A percentile compares a stretch with the other conserved stretches of the same genome.
Conservation (phyloP, 2,797 vertebrate genomes). For the Siniperca scherzeri region DNA sequence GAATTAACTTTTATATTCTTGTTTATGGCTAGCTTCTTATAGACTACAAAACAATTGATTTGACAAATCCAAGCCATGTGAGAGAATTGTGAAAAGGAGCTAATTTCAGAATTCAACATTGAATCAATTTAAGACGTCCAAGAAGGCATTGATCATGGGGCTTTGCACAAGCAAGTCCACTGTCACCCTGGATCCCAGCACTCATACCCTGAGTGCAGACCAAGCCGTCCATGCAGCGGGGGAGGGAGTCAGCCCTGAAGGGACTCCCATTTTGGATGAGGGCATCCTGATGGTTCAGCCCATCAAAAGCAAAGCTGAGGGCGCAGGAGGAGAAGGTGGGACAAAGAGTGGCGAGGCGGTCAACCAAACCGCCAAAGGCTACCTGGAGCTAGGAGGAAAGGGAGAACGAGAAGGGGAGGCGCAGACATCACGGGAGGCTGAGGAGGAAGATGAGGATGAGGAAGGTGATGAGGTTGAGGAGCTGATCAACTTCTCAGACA, state of each 20-base stretch:
- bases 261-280: slow-evolving; percentile 53
- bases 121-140: neutral
- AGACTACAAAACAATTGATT: neutral
- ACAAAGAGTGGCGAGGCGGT: slow-evolving; percentile 11
- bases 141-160: slow-evolving; percentile 63
- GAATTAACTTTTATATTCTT: neutral
- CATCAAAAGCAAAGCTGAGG: slow-evolving; percentile 55
- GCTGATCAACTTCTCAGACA: slow-evolving; percentile 73
- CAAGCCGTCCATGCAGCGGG: slow-evolving; percentile 2
- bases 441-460: slow-evolving; percentile 69
- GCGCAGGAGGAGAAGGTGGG: slow-evolving; percentile 29
- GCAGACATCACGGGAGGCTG: slow-evolving; percentile 50
- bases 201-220: slow-evolving; percentile 41
- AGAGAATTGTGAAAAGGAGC: neutral
- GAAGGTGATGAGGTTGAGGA: slow-evolving; percentile 70
- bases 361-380: slow-evolving; percentile 68
- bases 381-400: slow-evolving; percentile 75
- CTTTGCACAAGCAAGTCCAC: slow-evolving; percentile 77
- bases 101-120: neutral
- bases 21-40: neutral
- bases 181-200: slow-evolving; percentile 63
- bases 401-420: slow-evolving; percentile 56
- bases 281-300: slow-evolving; percentile 70
- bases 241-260: slow-evolving; percentile 29
- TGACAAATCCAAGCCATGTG: neutral